phyloP scores from a whole-genome alignment of 2,797 vertebrate species.

The Pangasius krempfi region DNA sequence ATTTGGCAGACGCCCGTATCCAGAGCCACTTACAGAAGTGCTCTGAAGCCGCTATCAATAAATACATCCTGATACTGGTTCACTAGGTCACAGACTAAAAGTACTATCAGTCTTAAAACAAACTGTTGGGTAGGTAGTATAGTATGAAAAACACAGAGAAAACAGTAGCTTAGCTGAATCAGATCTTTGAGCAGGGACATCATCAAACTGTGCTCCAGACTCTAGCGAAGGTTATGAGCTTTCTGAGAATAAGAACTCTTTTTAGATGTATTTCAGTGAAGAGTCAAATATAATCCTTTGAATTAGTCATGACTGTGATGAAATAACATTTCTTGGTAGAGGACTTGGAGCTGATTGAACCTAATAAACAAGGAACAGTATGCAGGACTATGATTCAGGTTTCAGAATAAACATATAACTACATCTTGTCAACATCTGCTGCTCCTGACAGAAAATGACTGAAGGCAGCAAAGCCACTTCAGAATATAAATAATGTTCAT shows the following conservation, averaged over 20 bases:
- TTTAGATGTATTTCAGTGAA: background rate
- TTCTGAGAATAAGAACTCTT: background rate
- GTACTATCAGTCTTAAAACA: background rate
- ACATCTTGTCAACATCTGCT: background rate
- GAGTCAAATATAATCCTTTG: background rate
- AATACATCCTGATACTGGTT: background rate
- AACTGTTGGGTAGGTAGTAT: background rate
- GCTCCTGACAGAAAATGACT: constrained; percentile 14
- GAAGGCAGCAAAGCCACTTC: background rate
- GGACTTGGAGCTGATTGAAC: background rate
- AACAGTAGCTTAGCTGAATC: background rate
- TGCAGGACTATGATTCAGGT: background rate
- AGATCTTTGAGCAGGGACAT: background rate
- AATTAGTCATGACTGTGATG: background rate
- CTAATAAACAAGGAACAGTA: background rate
- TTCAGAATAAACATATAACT: background rate
- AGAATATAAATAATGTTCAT: background rate
- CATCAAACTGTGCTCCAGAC: background rate
- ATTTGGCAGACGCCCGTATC: background rate
- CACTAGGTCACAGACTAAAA: background rate
- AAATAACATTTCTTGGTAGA: background rate
- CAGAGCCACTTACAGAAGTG: background rate
- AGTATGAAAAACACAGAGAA: background rate
- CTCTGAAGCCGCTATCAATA: background rate
- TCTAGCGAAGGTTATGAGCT: background rate